Conservation (phyloP, 2,797 vertebrate species). For the Trematomus bernacchii region DNA sequence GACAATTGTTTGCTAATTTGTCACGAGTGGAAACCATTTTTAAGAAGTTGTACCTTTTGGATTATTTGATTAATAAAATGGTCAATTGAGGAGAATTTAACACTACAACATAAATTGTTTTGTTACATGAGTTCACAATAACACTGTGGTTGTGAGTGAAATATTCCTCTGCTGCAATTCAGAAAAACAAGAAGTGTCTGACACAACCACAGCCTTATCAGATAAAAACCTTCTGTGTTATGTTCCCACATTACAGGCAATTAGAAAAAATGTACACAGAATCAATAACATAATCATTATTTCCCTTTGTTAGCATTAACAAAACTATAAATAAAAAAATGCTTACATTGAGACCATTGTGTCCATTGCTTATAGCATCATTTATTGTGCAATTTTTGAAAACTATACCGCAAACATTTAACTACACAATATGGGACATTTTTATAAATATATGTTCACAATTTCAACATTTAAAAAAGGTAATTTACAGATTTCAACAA, state of each 20-base stretch:
- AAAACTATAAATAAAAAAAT: background rate
- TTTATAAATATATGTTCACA: slow-evolving; percentile 62
- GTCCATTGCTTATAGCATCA: background rate
- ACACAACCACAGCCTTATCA: background rate
- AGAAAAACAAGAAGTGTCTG: background rate
- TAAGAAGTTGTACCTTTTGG: background rate
- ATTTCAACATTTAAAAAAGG: slow-evolving; percentile 18
- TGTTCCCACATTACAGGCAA: background rate
- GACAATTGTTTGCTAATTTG: slow-evolving; percentile 12
- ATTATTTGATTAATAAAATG: background rate
- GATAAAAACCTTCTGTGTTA: background rate
- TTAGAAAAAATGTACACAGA: background rate
- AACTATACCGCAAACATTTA: background rate
- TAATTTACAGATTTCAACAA: slow-evolving; percentile 47
- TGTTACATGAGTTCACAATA: background rate
- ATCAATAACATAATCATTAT: background rate
- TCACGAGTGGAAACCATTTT: background rate
- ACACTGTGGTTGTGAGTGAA: background rate
- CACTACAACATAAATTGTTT: background rate
- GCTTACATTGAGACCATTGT: slow-evolving; percentile 1
- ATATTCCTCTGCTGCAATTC: background rate
- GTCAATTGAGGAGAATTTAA: background rate
- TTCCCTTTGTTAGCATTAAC: slow-evolving; percentile 1
- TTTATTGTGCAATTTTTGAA: slow-evolving; percentile 34
- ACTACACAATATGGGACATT: slow-evolving; percentile 16